Base-by-base conservation (phyloP, 2,113 vertebrate species). In the Oreochromis spilurus region DNA sequence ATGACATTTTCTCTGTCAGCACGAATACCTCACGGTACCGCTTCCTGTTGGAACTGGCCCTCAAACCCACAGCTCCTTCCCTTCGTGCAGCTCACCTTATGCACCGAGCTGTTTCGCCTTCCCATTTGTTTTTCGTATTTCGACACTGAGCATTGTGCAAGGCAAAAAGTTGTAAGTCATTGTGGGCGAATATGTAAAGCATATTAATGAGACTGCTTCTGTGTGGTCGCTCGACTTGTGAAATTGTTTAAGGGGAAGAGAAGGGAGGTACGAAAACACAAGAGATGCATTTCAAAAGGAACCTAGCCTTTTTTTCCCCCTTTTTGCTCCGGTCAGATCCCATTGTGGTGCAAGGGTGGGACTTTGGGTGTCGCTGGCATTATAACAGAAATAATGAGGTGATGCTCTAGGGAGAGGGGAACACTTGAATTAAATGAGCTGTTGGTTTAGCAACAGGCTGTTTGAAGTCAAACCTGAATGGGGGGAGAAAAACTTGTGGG, bases 321-420 rank as follows among this genome's bases (percentile, higher is more conserved):
- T 62, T 67, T 67, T 67, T 93, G 84, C 95, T 94, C 91, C 87
- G 95, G 93, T 84, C 83, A 88, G 90, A 95, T 95, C 94, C 95
- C 94, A 93, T 95, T 96, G 93, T 95, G 40, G 88, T 78, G 89
- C 54, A 14, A 93, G 95, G 96, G 96, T 95, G 95, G 95, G 95
- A 94, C 96, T 90, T 79, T 88, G 93, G 91, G 94, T 95, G 95
- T 96, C 82, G 85, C 94, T 94, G 91, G 93, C 92, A 93, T 96
- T 96, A 94, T 94, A 95, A 94, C 89, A 93, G 84, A 93, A 95
- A 96, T 96, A 96, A 96, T 94, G 92, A 94, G 87, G 84, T 85
- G 90, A 92, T 94, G 94, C 94, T 95, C 94, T 84, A 57, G 94
- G 95, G 94, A 92, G 92, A 90, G 91, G 86, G 50, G 84, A 89